Evolutionary conservation across 2,888 invertebrate species (phyloP).

Genomic region (Anoplius nigerrimus): DNA sequence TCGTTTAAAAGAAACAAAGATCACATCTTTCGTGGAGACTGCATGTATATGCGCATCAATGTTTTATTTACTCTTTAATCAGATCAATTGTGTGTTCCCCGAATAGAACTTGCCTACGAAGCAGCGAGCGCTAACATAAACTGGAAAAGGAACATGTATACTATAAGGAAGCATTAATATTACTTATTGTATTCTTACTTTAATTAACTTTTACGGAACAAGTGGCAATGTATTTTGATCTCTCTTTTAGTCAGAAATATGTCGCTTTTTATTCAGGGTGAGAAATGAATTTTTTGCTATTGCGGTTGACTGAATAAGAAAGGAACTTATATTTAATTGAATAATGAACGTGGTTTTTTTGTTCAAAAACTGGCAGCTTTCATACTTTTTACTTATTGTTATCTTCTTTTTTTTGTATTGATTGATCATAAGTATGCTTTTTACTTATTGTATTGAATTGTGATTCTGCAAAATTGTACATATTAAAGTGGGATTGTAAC

Average conservation of each 20-base stretch:
- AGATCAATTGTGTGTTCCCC: slow-evolving; percentile 62
- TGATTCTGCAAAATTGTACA: slow-evolving; percentile 48
- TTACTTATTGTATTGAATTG: slow-evolving; percentile 45
- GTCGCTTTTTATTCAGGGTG: slow-evolving; percentile 73
- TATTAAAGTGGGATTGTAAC: slow-evolving; percentile 39
- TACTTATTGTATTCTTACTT: slow-evolving; percentile 73
- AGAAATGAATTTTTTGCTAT: slow-evolving; percentile 65
- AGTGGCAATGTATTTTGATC: slow-evolving; percentile 84
- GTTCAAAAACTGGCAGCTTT: slow-evolving; percentile 72
- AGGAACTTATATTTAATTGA: slow-evolving; percentile 64
- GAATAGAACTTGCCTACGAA: slow-evolving; percentile 68
- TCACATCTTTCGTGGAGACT: slow-evolving; percentile 41
- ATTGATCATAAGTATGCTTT: slow-evolving; percentile 44
- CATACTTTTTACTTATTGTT: slow-evolving; percentile 68
- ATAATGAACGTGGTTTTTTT: slow-evolving; percentile 51
- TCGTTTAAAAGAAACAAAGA: slow-evolving; percentile 39
- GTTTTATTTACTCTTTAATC: slow-evolving; percentile 57
- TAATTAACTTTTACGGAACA: slow-evolving; percentile 74
- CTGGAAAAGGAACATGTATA: slow-evolving; percentile 59
- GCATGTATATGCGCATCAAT: slow-evolving; percentile 37
- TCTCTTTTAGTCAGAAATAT: slow-evolving; percentile 85
- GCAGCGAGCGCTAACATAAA: slow-evolving; percentile 64
- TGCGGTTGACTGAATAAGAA: slow-evolving; percentile 63
- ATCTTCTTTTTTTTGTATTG: slow-evolving; percentile 50
- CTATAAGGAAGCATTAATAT: slow-evolving; percentile 61